These are phyloP conservation scores for Urechis unicinctus DNA, from an alignment of 2,888 invertebrate genomes.

Conservation along the genomic window DNA sequence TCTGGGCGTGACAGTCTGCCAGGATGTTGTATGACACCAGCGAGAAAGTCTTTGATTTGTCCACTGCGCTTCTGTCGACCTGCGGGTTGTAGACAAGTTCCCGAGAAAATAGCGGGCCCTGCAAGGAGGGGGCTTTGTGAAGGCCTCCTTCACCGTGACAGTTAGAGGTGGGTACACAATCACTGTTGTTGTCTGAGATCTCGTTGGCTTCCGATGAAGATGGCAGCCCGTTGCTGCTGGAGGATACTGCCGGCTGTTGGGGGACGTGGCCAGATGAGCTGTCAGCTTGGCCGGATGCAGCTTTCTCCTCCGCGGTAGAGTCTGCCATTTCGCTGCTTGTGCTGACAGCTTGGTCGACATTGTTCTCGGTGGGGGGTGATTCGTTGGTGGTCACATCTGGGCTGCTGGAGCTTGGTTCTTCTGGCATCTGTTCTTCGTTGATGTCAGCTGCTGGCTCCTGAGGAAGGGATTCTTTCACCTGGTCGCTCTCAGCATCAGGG, in stretches of 20 bases:
- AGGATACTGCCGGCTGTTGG: too few species aligned
- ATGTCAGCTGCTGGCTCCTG: slow-evolving; percentile 1
- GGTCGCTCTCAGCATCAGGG: slow-evolving; percentile 28
- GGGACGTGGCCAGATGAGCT: background rate
- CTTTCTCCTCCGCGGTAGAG: background rate
- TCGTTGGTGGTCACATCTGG: background rate
- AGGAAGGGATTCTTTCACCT: slow-evolving; percentile 28
- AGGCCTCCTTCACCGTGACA: background rate
- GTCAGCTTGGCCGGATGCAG: background rate
- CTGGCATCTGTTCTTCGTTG: slow-evolving; percentile 2
- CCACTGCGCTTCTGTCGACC: slow-evolving; percentile 16
- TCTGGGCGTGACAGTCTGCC: slow-evolving; percentile 40
- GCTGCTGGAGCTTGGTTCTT: too few species aligned
- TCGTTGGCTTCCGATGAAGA: background rate
- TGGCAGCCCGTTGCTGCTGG: background rate
- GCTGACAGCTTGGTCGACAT: background rate
- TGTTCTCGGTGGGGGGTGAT: background rate
- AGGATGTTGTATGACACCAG: slow-evolving; percentile 46
- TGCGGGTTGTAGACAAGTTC: slow-evolving; percentile 28
- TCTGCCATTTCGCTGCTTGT: background rate
- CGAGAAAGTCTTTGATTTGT: slow-evolving; percentile 31
- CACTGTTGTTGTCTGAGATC: background rate
- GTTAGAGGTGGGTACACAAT: background rate
- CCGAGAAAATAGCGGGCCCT: slow-evolving; percentile 24
- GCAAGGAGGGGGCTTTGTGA: background rate